phyloP scores from a whole-genome alignment of 1,140 invertebrate species.

The Caenorhabditis briggsae region DNA sequence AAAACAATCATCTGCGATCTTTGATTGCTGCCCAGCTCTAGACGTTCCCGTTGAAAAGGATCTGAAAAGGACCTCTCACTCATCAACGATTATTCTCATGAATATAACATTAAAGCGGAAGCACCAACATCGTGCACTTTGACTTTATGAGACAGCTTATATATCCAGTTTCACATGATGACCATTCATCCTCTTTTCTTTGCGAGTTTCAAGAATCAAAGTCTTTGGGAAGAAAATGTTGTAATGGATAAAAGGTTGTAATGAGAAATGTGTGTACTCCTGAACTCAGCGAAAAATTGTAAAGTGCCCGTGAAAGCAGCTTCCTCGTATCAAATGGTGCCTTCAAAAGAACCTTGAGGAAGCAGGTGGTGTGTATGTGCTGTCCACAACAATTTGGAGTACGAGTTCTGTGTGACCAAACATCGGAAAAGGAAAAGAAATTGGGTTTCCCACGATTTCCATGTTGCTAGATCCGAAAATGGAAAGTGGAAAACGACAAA shows the following conservation, averaged over 20 bases:
- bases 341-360: constrained; percentile 28
- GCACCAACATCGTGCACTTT: background rate
- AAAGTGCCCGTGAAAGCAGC: constrained; percentile 12
- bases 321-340: background rate
- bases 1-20: too few species aligned
- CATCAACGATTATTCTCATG: constrained; percentile 4
- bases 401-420: constrained; percentile 5
- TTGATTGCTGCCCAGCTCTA: too few species aligned
- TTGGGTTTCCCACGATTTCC: constrained; percentile 9
- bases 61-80: background rate
- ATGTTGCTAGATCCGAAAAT: background rate
- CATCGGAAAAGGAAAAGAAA: background rate
- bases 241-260: constrained; percentile 19
- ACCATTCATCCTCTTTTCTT: constrained; percentile 11
- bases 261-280: background rate
- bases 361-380: constrained; percentile 26
- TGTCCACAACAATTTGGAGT: constrained; percentile 31
- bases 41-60: background rate
- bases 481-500: background rate
- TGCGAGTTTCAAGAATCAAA: background rate
- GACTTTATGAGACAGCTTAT: background rate
- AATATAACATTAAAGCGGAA: constrained; percentile 17
- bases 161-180: constrained; percentile 13
- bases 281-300: background rate
- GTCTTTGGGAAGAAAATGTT: background rate